Evolutionary conservation across 2,888 invertebrate species (phyloP).

Genomic region (Ophraella communa): DNA sequence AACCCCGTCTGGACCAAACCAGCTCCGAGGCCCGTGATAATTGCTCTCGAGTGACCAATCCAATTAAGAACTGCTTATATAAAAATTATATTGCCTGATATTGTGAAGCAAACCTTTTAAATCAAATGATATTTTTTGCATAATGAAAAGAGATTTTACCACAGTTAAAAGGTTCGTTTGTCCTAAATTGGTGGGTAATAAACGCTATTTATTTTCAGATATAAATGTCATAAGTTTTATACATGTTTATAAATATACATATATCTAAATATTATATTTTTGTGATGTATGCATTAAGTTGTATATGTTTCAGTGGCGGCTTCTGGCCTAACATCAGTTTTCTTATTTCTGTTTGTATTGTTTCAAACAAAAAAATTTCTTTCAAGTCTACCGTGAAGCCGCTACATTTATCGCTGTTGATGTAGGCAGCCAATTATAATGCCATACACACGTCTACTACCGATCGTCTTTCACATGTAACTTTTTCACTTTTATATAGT

Average conservation of each 20-base stretch:
- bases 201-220: constrained; percentile 52
- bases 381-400: not conserved
- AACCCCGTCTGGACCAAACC: constrained; percentile 55
- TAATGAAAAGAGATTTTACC: constrained; percentile 23
- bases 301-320: constrained; percentile 35
- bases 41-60: constrained; percentile 56
- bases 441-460: constrained; percentile 59
- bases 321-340: constrained; percentile 9
- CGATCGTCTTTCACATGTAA: constrained; percentile 59
- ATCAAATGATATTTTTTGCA: constrained; percentile 27
- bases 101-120: constrained; percentile 23
- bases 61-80: constrained; percentile 56
- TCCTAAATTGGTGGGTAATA: constrained; percentile 30
- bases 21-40: constrained; percentile 56
- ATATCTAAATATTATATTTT: constrained; percentile 58
- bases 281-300: constrained; percentile 56
- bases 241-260: constrained; percentile 56
- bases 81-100: constrained; percentile 40
- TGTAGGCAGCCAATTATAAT: constrained; percentile 35
- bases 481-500: constrained; percentile 62
- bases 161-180: constrained; percentile 24
- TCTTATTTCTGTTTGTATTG: not conserved
- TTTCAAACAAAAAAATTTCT: not conserved
- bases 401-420: constrained; percentile 20
- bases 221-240: constrained; percentile 59